Evolutionary conservation across 2,888 invertebrate species (phyloP).

Genomic region (Cistogaster globosa): DNA sequence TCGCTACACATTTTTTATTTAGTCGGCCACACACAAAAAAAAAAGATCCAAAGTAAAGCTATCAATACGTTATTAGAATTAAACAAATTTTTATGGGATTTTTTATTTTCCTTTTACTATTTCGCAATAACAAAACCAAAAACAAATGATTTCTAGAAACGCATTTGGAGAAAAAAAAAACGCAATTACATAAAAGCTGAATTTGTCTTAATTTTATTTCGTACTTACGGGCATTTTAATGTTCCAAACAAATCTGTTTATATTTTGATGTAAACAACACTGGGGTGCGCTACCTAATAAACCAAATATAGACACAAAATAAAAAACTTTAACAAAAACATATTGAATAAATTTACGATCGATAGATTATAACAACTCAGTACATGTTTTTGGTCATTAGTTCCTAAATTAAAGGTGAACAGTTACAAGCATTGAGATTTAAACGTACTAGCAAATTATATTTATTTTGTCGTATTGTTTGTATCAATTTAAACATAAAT

Average conservation of each 20-base stretch:
- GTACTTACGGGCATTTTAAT: conserved; percentile 43
- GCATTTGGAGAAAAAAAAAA: conserved; percentile 39
- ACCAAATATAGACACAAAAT: not conserved
- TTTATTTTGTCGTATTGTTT: not conserved
- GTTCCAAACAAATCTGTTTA: conserved; percentile 35
- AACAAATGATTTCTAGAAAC: conserved; percentile 48
- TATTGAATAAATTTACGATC: conserved; percentile 21
- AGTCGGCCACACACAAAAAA: not conserved
- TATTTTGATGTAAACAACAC: conserved; percentile 30
- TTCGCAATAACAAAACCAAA: conserved; percentile 24
- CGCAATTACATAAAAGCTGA: not conserved
- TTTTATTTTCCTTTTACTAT: conserved; percentile 16
- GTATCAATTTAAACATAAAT: not conserved
- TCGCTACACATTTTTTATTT: too few relatives aligned
- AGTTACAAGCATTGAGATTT: not conserved
- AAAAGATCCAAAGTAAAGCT: conserved; percentile 25
- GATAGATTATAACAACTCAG: conserved; percentile 47
- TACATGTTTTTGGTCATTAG: conserved; percentile 44
- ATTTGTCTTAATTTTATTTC: conserved; percentile 51
- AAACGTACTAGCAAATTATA: not conserved
- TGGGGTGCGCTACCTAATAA: conserved; percentile 54
- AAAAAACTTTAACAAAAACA: too few relatives aligned
- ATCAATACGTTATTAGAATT: conserved; percentile 35
- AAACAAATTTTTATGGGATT: not conserved
- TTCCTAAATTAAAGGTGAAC: conserved; percentile 37